Evolutionary conservation across 2,888 invertebrate genomes (phyloP), one percentile per base, ranked within the genome.

Genomic region (Galerucella pusilla): DNA sequence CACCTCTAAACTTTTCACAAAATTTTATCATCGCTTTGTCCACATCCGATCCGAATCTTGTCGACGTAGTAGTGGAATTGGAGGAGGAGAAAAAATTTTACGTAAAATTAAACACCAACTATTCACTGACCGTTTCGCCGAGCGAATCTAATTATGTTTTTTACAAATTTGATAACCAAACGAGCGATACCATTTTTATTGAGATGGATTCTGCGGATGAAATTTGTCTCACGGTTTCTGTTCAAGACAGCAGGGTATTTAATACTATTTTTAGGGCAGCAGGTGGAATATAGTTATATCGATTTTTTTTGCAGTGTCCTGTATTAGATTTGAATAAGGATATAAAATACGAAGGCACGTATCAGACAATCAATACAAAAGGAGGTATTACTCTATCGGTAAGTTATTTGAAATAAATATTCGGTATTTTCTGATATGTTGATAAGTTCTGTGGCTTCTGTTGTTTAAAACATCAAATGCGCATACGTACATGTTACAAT

Each of bases 281-380:
- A 42, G 7, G 35, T 42, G 35, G 35, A 52, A 59, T 14, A 20
- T 46, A 35, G 16, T 54, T 46, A 64, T 49, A 35, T 54, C 60
- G 28, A 60, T 7, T 12, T 72, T 28, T 76, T 77, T 90, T 90
- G 68, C 85, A 96, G 96, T 96, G 96, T 85, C 96, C 96, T 11
- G 94, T 96, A 1, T 93, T 93, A 84, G 96, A 96, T 85, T 90
- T 94, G 75, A 94, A 94, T 80, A 90, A 92, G 73, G 94, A 94
- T 81, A 92, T 96, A 11, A 89, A 93, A 73, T 95, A 92, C 81
- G 91, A 92, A 75, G 95, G 95, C 0, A 91, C 91, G 78, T 93
- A 91, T 85, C 92, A 96, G 82, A 96, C 96, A 0, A 93, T 96
- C 88, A 93, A 92, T 6, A 90, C 89, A 68, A 90, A 92, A 81